These are phyloP conservation scores for Meleagris gallopavo DNA, from an alignment of 2,113 vertebrate genomes.

Conservation along the genomic window DNA sequence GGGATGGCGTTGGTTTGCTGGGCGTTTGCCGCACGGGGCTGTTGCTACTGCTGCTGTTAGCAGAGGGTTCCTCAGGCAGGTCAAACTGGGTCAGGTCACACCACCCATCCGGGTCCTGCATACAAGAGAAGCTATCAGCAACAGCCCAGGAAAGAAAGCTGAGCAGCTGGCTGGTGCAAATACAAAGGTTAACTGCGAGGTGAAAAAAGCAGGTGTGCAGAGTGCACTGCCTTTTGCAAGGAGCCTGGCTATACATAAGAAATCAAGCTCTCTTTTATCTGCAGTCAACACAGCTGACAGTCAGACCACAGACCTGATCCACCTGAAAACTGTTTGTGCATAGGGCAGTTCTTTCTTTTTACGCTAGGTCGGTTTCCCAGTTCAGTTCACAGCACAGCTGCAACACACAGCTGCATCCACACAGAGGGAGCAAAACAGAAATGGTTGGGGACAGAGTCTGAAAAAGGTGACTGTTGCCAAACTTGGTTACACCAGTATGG, in stretches of 20 bases:
- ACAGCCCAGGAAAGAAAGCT: background rate
- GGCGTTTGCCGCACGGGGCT: background rate
- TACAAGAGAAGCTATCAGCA: background rate
- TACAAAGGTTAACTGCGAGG: background rate
- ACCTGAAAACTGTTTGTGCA: background rate
- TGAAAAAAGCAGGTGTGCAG: background rate
- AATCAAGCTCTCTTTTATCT: background rate
- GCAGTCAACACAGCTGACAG: background rate
- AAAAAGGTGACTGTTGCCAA: background rate
- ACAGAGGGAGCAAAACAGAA: background rate
- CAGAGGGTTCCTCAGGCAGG: conserved; percentile 83
- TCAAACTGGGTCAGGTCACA: conserved; percentile 94
- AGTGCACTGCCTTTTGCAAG: background rate
- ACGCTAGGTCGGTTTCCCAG: background rate
- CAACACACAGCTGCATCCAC: background rate
- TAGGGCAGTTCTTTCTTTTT: background rate
- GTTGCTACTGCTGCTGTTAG: conserved; percentile 20
- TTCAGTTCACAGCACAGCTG: conserved; percentile 38
- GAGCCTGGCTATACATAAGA: background rate
- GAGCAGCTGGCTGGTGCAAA: background rate
- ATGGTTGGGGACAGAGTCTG: background rate
- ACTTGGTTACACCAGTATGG: background rate
- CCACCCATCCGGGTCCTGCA: conserved; percentile 92
- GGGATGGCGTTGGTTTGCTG: background rate
- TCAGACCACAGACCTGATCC: background rate